A percentile compares a stretch with the other conserved stretches of the same genome.
phyloP scores from a whole-genome alignment of 2,113 vertebrate species.

The Colinus virginianus region DNA sequence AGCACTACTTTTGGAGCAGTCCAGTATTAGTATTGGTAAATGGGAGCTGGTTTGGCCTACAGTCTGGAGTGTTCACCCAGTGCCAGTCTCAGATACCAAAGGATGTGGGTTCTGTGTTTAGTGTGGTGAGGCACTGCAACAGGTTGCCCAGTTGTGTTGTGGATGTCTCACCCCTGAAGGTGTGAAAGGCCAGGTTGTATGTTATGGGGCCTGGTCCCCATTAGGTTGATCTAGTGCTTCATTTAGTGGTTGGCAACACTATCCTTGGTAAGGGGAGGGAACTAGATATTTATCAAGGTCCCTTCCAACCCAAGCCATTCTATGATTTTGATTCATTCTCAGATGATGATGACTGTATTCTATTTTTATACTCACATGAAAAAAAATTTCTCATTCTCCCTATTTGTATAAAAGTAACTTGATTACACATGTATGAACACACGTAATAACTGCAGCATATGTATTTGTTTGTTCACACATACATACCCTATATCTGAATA shows the following conservation, averaged over 20 bases:
- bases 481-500: background rate
- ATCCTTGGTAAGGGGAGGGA: background rate
- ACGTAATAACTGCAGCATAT: background rate
- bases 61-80: background rate
- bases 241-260: background rate
- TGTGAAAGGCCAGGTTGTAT: background rate
- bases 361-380: background rate
- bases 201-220: no score
- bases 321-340: background rate
- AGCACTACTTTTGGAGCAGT: no score
- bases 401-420: background rate
- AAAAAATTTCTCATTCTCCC: background rate
- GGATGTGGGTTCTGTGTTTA: background rate
- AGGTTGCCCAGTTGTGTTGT: background rate
- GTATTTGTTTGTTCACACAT: background rate
- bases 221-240: no score
- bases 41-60: background rate
- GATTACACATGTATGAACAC: background rate
- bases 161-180: background rate
- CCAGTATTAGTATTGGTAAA: no score
- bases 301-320: background rate
- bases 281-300: background rate
- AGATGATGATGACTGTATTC: background rate
- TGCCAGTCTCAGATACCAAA: background rate
- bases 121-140: background rate